phyloP scores from a whole-genome alignment of 2,113 vertebrate genomes.

The Scortum barcoo region DNA sequence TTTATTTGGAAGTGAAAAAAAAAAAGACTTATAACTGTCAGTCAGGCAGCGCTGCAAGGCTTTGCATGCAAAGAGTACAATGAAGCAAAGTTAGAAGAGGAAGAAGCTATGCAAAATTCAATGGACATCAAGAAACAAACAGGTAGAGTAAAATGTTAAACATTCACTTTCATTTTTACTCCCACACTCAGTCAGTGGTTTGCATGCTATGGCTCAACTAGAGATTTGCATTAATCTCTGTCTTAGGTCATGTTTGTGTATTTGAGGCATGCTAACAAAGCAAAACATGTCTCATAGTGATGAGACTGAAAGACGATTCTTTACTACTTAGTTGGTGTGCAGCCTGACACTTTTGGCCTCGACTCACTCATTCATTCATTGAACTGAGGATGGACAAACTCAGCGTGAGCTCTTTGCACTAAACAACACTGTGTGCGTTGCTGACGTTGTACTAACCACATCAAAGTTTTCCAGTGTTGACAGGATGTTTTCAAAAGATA shows the following conservation, averaged over 20 bases:
- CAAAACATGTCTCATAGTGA: too few species aligned
- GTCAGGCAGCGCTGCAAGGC: neutral
- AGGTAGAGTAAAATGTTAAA: neutral
- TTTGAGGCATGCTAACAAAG: neutral
- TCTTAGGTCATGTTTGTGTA: neutral
- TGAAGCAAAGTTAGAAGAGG: neutral
- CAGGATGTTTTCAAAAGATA: neutral
- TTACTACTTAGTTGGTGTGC: neutral
- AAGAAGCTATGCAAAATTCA: neutral
- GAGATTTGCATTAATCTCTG: neutral
- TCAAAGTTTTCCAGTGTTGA: too few species aligned
- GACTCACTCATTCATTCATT: neutral
- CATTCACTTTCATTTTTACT: neutral
- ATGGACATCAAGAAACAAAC: neutral
- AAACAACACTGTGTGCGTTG: neutral
- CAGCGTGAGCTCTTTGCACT: neutral
- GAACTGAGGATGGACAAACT: neutral
- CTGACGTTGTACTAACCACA: neutral
- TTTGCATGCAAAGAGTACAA: neutral
- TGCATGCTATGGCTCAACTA: neutral
- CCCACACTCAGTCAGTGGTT: neutral
- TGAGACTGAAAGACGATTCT: neutral
- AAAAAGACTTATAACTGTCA: neutral
- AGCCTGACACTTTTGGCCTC: neutral
- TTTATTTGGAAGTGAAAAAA: neutral